Percentiles rank a stretch among this genome's conserved stretches.
These are phyloP conservation scores for Theretra japonica DNA, from an alignment of 2,888 invertebrate genomes.

Conservation along the genomic window DNA sequence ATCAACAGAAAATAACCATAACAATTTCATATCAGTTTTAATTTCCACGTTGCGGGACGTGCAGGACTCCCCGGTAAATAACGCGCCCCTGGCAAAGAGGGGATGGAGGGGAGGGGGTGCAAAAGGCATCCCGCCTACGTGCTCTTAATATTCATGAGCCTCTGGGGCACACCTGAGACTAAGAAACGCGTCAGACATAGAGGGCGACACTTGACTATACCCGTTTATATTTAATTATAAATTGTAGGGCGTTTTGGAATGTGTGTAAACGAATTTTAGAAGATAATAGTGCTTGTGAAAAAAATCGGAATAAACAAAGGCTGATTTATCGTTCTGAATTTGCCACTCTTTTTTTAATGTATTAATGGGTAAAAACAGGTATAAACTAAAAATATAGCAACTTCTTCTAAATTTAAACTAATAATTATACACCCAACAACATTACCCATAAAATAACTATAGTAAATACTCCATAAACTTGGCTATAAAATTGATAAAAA, in stretches of 20 bases:
- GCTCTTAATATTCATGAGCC: slow-evolving; percentile 52
- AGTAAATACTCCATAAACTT: no score
- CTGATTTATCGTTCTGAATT: no score
- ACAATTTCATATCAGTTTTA: slow-evolving; percentile 7
- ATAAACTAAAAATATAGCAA: no score
- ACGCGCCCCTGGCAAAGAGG: neutral
- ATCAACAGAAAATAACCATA: neutral
- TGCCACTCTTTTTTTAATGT: no score
- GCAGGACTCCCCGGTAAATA: slow-evolving; percentile 14
- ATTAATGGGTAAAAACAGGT: no score
- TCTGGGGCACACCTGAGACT: slow-evolving; percentile 35
- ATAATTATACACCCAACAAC: no score
- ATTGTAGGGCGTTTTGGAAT: neutral
- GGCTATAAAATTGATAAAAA: no score
- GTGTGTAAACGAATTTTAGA: no score
- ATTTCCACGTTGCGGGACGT: neutral
- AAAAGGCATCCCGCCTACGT: slow-evolving; percentile 40
- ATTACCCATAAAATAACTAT: no score
- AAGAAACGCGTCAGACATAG: slow-evolving; percentile 23
- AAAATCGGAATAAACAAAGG: no score
- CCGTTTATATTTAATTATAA: neutral
- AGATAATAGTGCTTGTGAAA: no score
- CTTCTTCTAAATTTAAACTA: no score
- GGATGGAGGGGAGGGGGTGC: neutral
- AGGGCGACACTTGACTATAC: slow-evolving; percentile 7